Conservation (phyloP, 2,888 invertebrate species). For the Ferrisia virgata region DNA sequence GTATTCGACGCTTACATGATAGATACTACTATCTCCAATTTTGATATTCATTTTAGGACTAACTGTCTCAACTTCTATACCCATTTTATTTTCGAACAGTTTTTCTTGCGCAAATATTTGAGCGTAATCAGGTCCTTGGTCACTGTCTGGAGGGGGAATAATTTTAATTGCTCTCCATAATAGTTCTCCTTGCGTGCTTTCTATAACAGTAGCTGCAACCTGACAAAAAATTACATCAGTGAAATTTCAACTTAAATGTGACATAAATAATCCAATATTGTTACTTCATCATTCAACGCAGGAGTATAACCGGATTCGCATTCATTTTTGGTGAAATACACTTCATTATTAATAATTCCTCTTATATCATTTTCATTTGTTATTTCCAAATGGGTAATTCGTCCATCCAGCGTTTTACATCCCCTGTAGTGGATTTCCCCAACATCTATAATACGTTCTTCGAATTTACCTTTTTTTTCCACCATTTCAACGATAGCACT, state of each 20-base stretch:
- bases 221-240: conserved; percentile 48
- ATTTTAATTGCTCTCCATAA: conserved; percentile 62
- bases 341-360: conserved; percentile 61
- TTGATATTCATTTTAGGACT: neutral
- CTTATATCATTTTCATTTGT: neutral
- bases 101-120: neutral
- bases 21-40: neutral
- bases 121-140: neutral
- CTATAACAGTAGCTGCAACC: conserved; percentile 66
- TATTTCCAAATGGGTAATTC: conserved; percentile 53
- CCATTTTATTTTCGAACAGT: conserved; percentile 27
- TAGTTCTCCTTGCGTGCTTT: conserved; percentile 63
- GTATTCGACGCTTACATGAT: neutral
- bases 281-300: conserved; percentile 60
- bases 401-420: conserved; percentile 58
- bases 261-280: neutral
- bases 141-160: conserved; percentile 50
- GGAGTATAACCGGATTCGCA: conserved; percentile 60
- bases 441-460: conserved; percentile 18
- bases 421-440: conserved; percentile 52
- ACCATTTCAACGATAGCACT: neutral
- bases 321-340: conserved; percentile 61
- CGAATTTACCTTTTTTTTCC: neutral
- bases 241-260: neutral
- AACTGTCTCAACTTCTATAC: neutral